Evolutionary conservation across 2,113 vertebrate genomes (phyloP), one percentile per base, ranked within the genome.

Genomic region (Laterallus jamaicensis): DNA sequence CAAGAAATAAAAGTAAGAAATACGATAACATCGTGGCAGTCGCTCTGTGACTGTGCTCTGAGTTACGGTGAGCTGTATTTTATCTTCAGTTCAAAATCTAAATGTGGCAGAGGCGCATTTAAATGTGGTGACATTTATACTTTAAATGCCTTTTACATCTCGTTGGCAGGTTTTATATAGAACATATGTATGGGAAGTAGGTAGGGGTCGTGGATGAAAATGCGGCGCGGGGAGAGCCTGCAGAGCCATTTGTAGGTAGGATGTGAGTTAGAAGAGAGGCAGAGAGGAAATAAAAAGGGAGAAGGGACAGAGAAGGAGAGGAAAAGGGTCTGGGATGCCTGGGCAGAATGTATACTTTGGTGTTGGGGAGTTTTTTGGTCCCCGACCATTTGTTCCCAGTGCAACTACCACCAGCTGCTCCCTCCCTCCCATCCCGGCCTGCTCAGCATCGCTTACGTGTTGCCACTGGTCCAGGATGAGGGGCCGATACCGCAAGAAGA

Each of bases 391-490:
- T 29, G 25, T 20, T 56, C 29, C 28, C n/a, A 55, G 39, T 11
- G 37, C 69, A 84, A 28, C 20, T 54, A 68, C 3, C 58, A 59
- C 7, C 14, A 40, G 28, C 39, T 67, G 1, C 1, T 18, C 22
- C 20, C n/a, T 52, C 28, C 50, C 63, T 70, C 4, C 9, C 8
- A 0, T n/a, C n/a, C n/a, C 28, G 0, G 37, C 24, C n/a, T 68
- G 37, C 14, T 60, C 88, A 94, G 75, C 49, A 56, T 40, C 39
- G 97, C 99, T 99, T 97, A 99, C 99, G 2, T 99, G 99, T 90
- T 99, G 99, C 99, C 99, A 99, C 92, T 98, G 98, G 94, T 99
- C 99, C 91, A 98, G 97, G 97, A 99, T 99, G 82, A 99, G 98
- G 2, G 99, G 99, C 18, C 99, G 98, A 95, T 99, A 99, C 32